Evolutionary conservation across 1,140 invertebrate species (phyloP), one percentile per base, ranked within the genome.

Genomic region (Tenebrio molitor): DNA sequence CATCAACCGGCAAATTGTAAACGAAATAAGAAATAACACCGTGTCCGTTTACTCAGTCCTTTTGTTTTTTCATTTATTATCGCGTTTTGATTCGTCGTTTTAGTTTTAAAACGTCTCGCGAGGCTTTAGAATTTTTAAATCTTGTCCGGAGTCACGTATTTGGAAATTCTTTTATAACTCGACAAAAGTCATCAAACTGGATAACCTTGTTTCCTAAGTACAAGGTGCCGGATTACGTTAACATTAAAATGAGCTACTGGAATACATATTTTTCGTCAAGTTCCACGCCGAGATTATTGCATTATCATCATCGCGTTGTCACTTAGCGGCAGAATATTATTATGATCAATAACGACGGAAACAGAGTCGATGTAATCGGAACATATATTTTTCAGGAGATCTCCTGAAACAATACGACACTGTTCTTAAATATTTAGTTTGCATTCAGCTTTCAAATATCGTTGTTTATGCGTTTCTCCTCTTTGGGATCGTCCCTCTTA

Each of bases 1-100:
- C 42, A 44, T 66, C 36, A 66, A 66, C 16, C 64, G 64, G 64
- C 42, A 66, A 66, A 66, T 66, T 66, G 64, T 66, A 66, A 41
- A 66, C 64, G 64, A 66, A 66, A 66, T 66, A 66, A 44, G 42
- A 41, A 66, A 15, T 44, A 29, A 42, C 17, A 44, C 21, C 42
- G 64, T 44, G 36, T 66, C 36, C 23, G 12, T 44, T 44, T 29
- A 66, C 42, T 12, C 44, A 15, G 16, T 50, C 44, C 10, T 66
- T 66, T 66, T 66, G 64, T 66, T 44, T 41, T 66, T 66, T 66
- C 62, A 41, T 41, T 42, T 7, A 21, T 12, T 42, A 29, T 12
- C 12, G 36, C 10, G 12, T 39, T 39, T 39, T 39, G n/a, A 12
- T 39, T 39, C 2, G 36, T 39, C 36, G 4, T n/a, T 39, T 39